phyloP scores from a whole-genome alignment of 2,888 invertebrate species.

The Amblyjoppa proteus region DNA sequence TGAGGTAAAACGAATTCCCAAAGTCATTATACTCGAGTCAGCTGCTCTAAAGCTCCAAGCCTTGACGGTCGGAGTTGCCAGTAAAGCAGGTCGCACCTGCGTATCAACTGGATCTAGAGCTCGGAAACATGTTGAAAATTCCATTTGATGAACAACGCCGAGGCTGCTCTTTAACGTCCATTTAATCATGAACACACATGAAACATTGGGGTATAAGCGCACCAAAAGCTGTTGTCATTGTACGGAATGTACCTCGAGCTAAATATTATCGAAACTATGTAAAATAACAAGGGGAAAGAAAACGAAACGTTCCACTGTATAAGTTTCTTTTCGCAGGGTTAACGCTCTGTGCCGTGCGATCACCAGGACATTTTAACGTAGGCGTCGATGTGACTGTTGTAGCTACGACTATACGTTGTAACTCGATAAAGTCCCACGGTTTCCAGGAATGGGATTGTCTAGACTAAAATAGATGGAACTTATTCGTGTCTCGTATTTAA shows the following conservation, averaged over 20 bases:
- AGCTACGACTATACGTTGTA: constrained; percentile 25
- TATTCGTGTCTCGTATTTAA: constrained; percentile 61
- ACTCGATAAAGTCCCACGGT: constrained; percentile 40
- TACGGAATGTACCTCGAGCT: neutral
- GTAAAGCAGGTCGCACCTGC: constrained; percentile 39
- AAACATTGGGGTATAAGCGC: neutral
- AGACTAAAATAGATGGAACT: constrained; percentile 59
- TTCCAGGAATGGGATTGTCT: constrained; percentile 47
- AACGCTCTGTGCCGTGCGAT: constrained; percentile 30
- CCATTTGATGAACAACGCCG: neutral
- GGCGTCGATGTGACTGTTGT: constrained; percentile 25
- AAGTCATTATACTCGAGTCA: constrained; percentile 39
- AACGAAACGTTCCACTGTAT: neutral
- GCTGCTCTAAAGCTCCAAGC: constrained; percentile 3
- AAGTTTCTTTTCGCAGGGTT: constrained; percentile 28
- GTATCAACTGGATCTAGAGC: neutral
- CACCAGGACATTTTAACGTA: constrained; percentile 19
- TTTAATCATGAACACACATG: neutral
- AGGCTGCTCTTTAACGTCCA: neutral
- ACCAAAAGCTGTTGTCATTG: constrained; percentile 3
- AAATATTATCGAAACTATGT: neutral
- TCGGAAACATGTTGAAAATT: constrained; percentile 37
- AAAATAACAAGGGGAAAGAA: constrained; percentile 6
- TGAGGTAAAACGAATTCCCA: constrained; percentile 43
- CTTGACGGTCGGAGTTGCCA: constrained; percentile 10